Conservation (phyloP, 2,888 invertebrate species). For the Spodoptera littoralis region DNA sequence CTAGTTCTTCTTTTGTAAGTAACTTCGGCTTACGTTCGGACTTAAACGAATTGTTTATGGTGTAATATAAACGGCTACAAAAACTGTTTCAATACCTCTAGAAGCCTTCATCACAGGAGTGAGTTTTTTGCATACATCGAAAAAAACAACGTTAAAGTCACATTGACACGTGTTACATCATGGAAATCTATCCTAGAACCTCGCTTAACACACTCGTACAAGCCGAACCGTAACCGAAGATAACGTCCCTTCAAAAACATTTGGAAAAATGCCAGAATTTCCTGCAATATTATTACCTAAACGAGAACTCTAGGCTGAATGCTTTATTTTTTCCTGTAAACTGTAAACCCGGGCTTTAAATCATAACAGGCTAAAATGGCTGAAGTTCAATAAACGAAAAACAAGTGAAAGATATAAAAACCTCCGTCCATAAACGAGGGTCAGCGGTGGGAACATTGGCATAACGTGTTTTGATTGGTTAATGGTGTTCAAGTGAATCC, state of each 20-base stretch:
- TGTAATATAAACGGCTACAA: too few species aligned
- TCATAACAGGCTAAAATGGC: constrained; percentile 29
- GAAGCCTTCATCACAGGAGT: too few species aligned
- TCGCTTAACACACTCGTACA: too few species aligned
- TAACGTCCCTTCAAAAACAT: constrained; percentile 8
- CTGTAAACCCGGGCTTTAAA: constrained; percentile 12
- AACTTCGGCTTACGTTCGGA: neutral
- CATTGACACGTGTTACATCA: constrained; percentile 20
- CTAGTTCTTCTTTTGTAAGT: neutral
- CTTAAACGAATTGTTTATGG: too few species aligned
- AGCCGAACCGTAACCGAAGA: too few species aligned
- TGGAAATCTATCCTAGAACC: too few species aligned
- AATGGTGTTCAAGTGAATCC: constrained; percentile 58
- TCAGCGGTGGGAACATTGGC: constrained; percentile 49
- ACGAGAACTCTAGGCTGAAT: constrained; percentile 7
- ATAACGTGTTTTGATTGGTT: constrained; percentile 62
- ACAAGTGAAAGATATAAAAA: constrained; percentile 35
- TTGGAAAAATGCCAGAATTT: constrained; percentile 37
- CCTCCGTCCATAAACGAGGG: constrained; percentile 39
- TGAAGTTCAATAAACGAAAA: constrained; percentile 29
- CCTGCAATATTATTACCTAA: constrained; percentile 18
- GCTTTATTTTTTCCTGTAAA: constrained; percentile 16
- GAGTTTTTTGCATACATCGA: too few species aligned
- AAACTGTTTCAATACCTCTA: too few species aligned
- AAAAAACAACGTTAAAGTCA: too few species aligned